These are phyloP conservation scores for Anthoptus insignis DNA, from an alignment of 2,888 invertebrate genomes.

Conservation along the genomic window DNA sequence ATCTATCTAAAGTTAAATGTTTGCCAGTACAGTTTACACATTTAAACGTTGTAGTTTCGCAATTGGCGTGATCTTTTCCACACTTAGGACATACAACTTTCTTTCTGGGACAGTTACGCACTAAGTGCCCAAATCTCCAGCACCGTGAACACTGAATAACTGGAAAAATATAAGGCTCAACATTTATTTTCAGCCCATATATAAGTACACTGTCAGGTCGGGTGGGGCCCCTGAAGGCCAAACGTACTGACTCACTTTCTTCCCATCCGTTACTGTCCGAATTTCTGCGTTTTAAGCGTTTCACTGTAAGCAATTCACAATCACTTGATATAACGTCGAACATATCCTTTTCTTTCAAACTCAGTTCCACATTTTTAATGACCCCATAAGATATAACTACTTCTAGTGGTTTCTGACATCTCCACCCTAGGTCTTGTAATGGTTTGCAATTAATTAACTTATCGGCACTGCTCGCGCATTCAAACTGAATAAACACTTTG, in stretches of 20 bases:
- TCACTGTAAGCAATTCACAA: not conserved
- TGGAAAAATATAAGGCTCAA: constrained; percentile 33
- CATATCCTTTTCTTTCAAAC: constrained; percentile 10
- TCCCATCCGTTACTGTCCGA: constrained; percentile 8
- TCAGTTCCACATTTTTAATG: constrained; percentile 21
- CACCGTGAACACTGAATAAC: constrained; percentile 41
- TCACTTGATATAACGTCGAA: constrained; percentile 2
- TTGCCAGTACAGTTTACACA: constrained; percentile 39
- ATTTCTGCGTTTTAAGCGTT: not conserved
- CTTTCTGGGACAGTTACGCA: constrained; percentile 27
- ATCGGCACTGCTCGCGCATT: not conserved
- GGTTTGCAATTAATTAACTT: not conserved
- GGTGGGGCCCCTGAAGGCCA: not conserved
- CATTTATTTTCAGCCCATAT: constrained; percentile 14
- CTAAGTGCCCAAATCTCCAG: constrained; percentile 35
- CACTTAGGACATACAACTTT: constrained; percentile 29
- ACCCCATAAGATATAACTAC: constrained; percentile 26
- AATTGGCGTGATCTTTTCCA: constrained; percentile 21
- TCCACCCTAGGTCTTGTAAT: constrained; percentile 19
- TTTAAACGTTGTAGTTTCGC: constrained; percentile 23
- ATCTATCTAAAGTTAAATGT: constrained; percentile 39
- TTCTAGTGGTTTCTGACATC: constrained; percentile 18
- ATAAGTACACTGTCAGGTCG: not conserved
- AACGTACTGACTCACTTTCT: constrained; percentile 1
- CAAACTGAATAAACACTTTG: constrained; percentile 5